phyloP scores from a whole-genome alignment of 2,888 invertebrate species.

The Theodoxus fluviatilis region DNA sequence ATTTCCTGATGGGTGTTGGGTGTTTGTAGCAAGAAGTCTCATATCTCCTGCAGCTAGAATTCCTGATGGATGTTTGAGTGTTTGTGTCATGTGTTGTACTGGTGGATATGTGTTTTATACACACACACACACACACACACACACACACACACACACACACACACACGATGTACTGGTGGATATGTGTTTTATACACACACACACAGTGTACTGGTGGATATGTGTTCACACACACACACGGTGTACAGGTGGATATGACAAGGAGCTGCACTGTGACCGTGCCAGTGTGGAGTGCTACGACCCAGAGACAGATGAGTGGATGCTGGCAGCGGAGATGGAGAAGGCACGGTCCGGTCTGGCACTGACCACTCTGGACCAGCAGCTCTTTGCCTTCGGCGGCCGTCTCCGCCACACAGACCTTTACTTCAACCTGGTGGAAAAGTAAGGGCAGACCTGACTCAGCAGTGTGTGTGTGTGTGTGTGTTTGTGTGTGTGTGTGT shows the following conservation, averaged over 20 bases:
- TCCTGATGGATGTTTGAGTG: too few relatives aligned
- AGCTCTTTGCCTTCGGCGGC: slow-evolving; percentile 60
- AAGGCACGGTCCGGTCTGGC: slow-evolving; percentile 61
- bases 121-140: too few relatives aligned
- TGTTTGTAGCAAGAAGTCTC: too few relatives aligned
- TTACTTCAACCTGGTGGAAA: slow-evolving; percentile 60
- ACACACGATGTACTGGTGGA: not conserved
- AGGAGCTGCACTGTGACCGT: slow-evolving; percentile 59
- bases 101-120: too few relatives aligned
- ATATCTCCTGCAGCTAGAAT: too few relatives aligned
- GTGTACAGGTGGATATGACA: slow-evolving; percentile 60
- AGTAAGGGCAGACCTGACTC: slow-evolving; percentile 38
- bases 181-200: not conserved
- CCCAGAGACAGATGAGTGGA: slow-evolving; percentile 58
- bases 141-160: not conserved
- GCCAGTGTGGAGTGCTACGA: slow-evolving; percentile 63
- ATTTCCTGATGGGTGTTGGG: too few relatives aligned
- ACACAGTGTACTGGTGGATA: slow-evolving; percentile 53
- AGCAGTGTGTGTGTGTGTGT: not conserved
- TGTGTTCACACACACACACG: slow-evolving; percentile 30
- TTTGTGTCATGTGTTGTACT: too few relatives aligned
- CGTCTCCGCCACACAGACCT: slow-evolving; percentile 58
- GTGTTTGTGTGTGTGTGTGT: not conserved
- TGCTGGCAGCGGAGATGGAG: slow-evolving; percentile 62
- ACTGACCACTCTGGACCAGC: slow-evolving; percentile 58